Evolutionary conservation across 1,140 invertebrate genomes (phyloP).

Genomic region (Hesperophylax magnus): DNA sequence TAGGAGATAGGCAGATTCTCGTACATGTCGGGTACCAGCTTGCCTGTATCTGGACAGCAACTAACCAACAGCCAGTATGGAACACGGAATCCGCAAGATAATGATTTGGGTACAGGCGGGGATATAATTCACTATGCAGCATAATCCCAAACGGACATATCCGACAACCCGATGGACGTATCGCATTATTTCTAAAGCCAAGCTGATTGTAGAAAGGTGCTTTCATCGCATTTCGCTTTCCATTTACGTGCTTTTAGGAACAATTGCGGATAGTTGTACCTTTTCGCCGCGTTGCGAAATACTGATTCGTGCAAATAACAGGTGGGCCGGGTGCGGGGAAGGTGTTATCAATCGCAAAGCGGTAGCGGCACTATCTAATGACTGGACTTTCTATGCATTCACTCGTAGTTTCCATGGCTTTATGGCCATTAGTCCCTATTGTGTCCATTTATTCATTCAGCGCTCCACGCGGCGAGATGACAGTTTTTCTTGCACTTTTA

Average conservation of each 20-base stretch:
- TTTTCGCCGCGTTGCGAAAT: not conserved
- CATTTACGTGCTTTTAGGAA: not conserved
- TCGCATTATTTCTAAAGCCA: not conserved
- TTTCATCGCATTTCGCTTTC: not conserved
- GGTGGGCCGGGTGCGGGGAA: not conserved
- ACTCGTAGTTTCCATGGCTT: conserved; percentile 28
- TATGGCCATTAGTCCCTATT: conserved; percentile 24
- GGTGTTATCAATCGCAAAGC: conserved; percentile 22
- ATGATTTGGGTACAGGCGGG: conserved; percentile 22
- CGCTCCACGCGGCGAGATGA: conserved; percentile 6
- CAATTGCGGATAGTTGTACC: not conserved
- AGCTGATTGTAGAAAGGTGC: conserved; percentile 8
- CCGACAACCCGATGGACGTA: not conserved
- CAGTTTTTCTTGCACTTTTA: conserved; percentile 30
- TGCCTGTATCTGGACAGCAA: not conserved
- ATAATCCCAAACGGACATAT: conserved; percentile 11
- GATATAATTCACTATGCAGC: not conserved
- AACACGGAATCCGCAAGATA: not conserved
- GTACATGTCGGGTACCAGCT: not conserved
- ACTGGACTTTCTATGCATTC: conserved; percentile 48
- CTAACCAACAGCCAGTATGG: conserved; percentile 1
- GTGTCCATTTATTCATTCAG: conserved; percentile 21
- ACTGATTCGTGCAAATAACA: not conserved
- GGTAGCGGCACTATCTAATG: conserved; percentile 8
- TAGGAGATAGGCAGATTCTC: not conserved